phyloP scores from a whole-genome alignment of 2,797 vertebrate species.

The Protonibea diacanthus region DNA sequence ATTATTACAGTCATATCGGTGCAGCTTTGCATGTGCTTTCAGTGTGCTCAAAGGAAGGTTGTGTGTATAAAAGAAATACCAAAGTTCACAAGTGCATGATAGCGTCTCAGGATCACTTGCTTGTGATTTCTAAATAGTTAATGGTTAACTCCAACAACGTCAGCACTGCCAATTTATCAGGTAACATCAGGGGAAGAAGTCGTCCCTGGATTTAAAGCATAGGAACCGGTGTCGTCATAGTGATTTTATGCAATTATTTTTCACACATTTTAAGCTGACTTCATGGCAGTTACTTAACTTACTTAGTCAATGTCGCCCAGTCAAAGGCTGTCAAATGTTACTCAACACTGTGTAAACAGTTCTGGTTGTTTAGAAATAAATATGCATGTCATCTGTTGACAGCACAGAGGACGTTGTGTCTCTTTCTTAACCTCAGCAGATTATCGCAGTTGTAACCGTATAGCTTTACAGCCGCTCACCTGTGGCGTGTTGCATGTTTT shows the following conservation, averaged over 20 bases:
- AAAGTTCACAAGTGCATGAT: constrained; percentile 28
- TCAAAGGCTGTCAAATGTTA: neutral
- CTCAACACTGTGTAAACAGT: neutral
- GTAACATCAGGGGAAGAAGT: neutral
- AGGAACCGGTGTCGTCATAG: constrained; percentile 10
- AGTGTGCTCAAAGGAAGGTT: constrained; percentile 11
- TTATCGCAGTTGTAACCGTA: neutral
- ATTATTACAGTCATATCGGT: constrained; percentile 63
- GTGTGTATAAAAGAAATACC: constrained; percentile 1
- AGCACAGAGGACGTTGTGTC: neutral
- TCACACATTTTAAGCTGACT: neutral
- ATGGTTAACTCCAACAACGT: neutral
- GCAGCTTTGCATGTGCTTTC: constrained; percentile 43
- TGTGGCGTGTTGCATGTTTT: constrained; percentile 53
- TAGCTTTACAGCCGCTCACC: constrained; percentile 49
- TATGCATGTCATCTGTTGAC: neutral
- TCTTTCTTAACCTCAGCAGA: neutral
- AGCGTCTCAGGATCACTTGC: constrained; percentile 5
- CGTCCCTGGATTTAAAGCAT: neutral
- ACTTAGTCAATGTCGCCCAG: neutral
- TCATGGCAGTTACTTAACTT: constrained; percentile 11
- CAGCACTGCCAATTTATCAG: neutral
- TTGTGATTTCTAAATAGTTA: neutral
- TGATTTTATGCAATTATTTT: neutral
- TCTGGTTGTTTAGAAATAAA: neutral